Evolutionary conservation across 1,140 invertebrate species (phyloP), one percentile per base, ranked within the genome.

Genomic region (Zaprionus taronus): DNA sequence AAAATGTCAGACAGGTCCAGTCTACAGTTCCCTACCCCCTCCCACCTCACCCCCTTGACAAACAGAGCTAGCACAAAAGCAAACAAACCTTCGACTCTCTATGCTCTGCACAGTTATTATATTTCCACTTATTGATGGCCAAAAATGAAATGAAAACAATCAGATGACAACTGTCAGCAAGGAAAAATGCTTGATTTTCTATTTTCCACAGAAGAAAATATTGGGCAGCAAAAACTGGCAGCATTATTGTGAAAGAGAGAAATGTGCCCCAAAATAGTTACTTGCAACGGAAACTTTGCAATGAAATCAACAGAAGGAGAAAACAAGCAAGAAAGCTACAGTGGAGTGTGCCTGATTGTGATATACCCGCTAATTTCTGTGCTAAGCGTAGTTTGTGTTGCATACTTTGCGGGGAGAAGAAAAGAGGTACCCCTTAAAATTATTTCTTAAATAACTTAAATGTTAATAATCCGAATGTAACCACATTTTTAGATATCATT

Each of bases 81-180:
- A 71, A 70, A 71, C 60, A 71, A 49, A 47, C 15, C 60, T 58
- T 44, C 31, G 58, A n/a, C 61, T 71, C 5, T 5, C 9, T 11
- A 11, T 36, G 66, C 55, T 64, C 73, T 36, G 62, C 31, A 57
- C 34, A 72, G 69, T 73, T 77, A 77, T 77, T 73, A 77, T 77
- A 73, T 72, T 73, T 68, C 64, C 63, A 85, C 82, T 79, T 86
- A 85, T 82, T 85, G 82, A 86, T 85, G 83, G 62, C 82, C 83
- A 44, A 79, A 84, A 85, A 85, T 85, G 82, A 85, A 85, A 85
- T 82, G 82, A 85, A 85, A 85, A 85, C 79, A 85, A 85, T 85
- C 82, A 85, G 81, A 79, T 72, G 83, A 86, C 82, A 85, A 84
- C 82, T 85, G 82, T 75, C 70, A 66, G 74, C 67, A 77, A 34